A percentile compares a stretch with the other conserved stretches of the same genome.
Evolutionary conservation across 2,888 invertebrate species (phyloP).

Genomic region (Drosophila falleni): DNA sequence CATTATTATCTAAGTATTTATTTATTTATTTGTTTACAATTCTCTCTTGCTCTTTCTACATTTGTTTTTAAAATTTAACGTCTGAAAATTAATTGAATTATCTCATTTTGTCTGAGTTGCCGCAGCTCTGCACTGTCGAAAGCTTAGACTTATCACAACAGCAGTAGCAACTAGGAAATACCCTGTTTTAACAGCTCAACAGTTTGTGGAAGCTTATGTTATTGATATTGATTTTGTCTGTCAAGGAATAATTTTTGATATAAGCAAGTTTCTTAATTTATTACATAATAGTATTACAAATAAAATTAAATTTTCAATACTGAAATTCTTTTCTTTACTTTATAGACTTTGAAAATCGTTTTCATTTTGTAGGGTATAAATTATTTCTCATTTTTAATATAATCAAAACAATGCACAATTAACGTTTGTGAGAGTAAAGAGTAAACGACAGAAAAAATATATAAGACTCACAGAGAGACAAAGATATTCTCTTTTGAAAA

Average conservation of each 20-base stretch:
- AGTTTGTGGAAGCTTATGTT: background rate
- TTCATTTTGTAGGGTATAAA: no score
- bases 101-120: background rate
- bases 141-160: background rate
- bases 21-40: constrained; percentile 6
- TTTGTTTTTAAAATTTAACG: background rate
- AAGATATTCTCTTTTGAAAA: no score
- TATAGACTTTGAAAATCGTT: no score
- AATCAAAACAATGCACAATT: constrained; percentile 7
- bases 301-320: background rate
- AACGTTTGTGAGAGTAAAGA: background rate
- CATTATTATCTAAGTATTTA: background rate
- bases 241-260: background rate
- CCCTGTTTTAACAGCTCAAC: background rate
- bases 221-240: no score
- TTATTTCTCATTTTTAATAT: background rate
- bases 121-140: background rate
- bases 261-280: background rate
- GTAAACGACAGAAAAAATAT: background rate
- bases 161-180: background rate
- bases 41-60: background rate
- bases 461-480: background rate
- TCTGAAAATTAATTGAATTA: background rate
- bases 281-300: background rate
- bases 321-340: background rate